These are phyloP conservation scores for Acleris emargana DNA, from an alignment of 2,888 invertebrate species.

Conservation along the genomic window DNA sequence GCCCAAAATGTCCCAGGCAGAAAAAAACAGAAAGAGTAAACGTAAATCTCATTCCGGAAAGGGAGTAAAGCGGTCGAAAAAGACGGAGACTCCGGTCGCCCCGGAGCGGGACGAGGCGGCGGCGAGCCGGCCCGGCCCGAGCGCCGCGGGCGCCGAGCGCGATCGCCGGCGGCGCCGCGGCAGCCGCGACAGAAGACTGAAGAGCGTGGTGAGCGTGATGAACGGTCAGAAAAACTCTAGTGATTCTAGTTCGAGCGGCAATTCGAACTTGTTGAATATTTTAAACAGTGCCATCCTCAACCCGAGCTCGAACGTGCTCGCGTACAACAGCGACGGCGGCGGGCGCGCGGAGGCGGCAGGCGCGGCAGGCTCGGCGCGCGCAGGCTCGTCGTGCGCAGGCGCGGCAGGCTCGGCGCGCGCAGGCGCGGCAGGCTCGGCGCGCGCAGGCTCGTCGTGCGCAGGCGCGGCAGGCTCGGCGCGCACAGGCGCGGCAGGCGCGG, in stretches of 20 bases:
- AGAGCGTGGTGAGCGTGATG: slow-evolving; percentile 71
- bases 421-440: neutral
- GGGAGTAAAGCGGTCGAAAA: slow-evolving; percentile 64
- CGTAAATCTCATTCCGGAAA: slow-evolving; percentile 62
- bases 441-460: neutral
- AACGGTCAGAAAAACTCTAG: slow-evolving; percentile 49
- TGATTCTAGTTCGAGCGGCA: slow-evolving; percentile 50
- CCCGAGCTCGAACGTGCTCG: slow-evolving; percentile 35
- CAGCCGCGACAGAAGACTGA: slow-evolving; percentile 67
- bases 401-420: neutral
- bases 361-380: too few species aligned
- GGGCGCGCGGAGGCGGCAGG: slow-evolving; percentile 7
- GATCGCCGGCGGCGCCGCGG: slow-evolving; percentile 35
- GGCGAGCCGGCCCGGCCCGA: slow-evolving; percentile 2
- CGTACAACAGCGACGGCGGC: slow-evolving; percentile 36
- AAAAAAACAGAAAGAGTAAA: slow-evolving; percentile 50
- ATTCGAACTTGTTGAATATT: slow-evolving; percentile 39
- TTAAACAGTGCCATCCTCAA: slow-evolving; percentile 36
- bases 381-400: too few species aligned
- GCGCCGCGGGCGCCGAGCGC: slow-evolving; percentile 12
- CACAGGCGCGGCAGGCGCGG: neutral
- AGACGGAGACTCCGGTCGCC: slow-evolving; percentile 9
- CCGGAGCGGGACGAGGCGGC: slow-evolving; percentile 5
- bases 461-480: slow-evolving; percentile 32
- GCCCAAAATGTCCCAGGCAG: slow-evolving; percentile 23